A percentile compares a stretch with the other conserved stretches of the same genome.
These are phyloP conservation scores for Macrosiphum euphorbiae DNA, from an alignment of 2,888 invertebrate species.

Conservation along the genomic window DNA sequence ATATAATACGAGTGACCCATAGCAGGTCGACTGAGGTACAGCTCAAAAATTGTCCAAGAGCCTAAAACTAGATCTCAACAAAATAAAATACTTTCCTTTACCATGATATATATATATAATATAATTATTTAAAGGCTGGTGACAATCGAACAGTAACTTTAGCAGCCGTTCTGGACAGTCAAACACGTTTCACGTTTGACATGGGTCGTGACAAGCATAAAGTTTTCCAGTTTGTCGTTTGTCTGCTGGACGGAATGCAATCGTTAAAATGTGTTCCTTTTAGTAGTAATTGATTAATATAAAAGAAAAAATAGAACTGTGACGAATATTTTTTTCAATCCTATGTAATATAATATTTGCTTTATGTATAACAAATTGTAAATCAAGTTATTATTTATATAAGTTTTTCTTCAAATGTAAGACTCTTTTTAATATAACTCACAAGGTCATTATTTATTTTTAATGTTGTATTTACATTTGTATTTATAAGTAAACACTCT, in stretches of 20 bases:
- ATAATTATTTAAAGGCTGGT: not conserved
- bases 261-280: conserved; percentile 30
- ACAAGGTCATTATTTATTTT: not conserved
- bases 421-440: not conserved
- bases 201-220: conserved; percentile 32
- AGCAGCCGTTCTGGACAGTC: not conserved
- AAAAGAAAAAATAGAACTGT: not conserved
- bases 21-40: not conserved
- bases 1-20: not conserved
- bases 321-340: not conserved
- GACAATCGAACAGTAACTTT: not conserved
- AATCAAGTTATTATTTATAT: not conserved
- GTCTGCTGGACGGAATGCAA: not conserved
- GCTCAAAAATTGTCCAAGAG: not conserved
- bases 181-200: conserved; percentile 19
- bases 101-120: not conserved
- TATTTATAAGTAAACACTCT: not conserved
- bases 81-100: not conserved
- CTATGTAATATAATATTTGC: not conserved
- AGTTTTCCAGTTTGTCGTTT: conserved; percentile 34
- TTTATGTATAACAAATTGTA: not conserved
- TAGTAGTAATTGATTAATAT: not conserved
- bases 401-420: not conserved
- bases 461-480: not conserved
- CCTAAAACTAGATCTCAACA: not conserved